Evolutionary conservation across 2,888 invertebrate species (phyloP).

Genomic region (Choreutis nemorana): DNA sequence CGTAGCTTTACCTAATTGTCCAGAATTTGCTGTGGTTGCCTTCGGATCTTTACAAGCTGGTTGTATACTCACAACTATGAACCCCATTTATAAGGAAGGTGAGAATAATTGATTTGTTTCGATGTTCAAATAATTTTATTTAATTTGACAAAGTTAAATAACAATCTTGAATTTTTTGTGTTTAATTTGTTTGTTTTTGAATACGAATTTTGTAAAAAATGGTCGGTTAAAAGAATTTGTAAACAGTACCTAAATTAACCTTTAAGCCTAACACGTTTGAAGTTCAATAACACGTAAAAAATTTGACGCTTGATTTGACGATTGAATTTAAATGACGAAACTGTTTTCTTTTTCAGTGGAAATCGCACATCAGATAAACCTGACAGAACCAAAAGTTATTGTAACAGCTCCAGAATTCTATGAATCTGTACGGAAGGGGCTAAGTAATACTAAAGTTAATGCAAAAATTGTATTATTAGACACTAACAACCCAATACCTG

Average conservation of each 20-base stretch:
- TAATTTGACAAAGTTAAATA: too few species aligned
- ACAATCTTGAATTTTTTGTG: too few species aligned
- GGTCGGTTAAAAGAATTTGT: too few species aligned
- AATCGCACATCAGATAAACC: constrained; percentile 69
- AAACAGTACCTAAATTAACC: too few species aligned
- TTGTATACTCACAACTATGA: constrained; percentile 74
- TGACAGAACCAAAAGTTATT: constrained; percentile 70
- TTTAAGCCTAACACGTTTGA: too few species aligned
- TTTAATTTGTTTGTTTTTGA: too few species aligned
- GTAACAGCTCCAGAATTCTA: constrained; percentile 68
- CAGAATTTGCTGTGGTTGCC: constrained; percentile 74
- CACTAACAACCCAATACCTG: constrained; percentile 53
- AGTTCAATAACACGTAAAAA: too few species aligned
- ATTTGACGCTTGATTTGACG: too few species aligned
- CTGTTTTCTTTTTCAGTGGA: constrained; percentile 72
- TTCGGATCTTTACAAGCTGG: constrained; percentile 77
- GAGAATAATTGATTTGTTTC: constrained; percentile 21
- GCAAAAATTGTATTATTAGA: constrained; percentile 64
- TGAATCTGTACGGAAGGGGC: constrained; percentile 46
- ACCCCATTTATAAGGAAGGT: constrained; percentile 76
- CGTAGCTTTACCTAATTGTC: constrained; percentile 75
- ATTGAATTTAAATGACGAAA: too few species aligned
- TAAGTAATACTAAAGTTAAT: constrained; percentile 40
- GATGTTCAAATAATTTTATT: too few species aligned
- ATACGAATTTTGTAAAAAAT: too few species aligned